These are phyloP conservation scores for Dicyrtomina minuta DNA, from an alignment of 2,888 invertebrate genomes.

Conservation along the genomic window DNA sequence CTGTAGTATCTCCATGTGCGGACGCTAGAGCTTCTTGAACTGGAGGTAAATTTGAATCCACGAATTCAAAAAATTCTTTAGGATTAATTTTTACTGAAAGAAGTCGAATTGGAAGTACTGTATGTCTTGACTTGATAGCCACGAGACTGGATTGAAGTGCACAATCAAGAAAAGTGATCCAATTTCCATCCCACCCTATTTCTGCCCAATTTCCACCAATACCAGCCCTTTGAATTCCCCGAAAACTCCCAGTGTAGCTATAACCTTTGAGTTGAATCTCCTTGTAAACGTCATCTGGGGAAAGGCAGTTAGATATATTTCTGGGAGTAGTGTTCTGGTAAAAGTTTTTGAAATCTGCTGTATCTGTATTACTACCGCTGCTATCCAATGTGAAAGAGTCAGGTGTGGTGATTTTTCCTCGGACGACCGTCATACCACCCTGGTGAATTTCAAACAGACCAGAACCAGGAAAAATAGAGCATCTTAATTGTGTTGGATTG, in stretches of 20 bases:
- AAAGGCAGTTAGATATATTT: background rate
- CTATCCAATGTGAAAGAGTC: no score
- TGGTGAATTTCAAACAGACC: background rate
- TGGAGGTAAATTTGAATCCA: no score
- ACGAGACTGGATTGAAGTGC: constrained; percentile 81
- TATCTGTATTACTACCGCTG: no score
- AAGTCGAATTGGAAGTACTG: constrained; percentile 75
- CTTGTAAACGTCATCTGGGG: constrained; percentile 1
- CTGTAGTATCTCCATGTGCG: no score
- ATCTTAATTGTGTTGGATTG: background rate
- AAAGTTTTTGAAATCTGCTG: background rate
- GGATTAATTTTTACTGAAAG: constrained; percentile 71
- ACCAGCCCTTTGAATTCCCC: background rate
- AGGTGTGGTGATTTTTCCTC: background rate
- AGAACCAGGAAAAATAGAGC: background rate
- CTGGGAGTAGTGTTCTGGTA: no score
- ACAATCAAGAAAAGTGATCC: constrained; percentile 85
- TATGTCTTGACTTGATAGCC: constrained; percentile 67
- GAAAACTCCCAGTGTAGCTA: background rate
- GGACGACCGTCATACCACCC: background rate
- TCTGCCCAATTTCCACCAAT: constrained; percentile 55
- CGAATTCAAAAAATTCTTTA: background rate
- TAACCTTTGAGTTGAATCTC: background rate
- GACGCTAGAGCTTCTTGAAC: no score
- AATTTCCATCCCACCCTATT: constrained; percentile 73